phyloP scores from a whole-genome alignment of 2,888 invertebrate genomes.

The Matsumyia berberina region DNA sequence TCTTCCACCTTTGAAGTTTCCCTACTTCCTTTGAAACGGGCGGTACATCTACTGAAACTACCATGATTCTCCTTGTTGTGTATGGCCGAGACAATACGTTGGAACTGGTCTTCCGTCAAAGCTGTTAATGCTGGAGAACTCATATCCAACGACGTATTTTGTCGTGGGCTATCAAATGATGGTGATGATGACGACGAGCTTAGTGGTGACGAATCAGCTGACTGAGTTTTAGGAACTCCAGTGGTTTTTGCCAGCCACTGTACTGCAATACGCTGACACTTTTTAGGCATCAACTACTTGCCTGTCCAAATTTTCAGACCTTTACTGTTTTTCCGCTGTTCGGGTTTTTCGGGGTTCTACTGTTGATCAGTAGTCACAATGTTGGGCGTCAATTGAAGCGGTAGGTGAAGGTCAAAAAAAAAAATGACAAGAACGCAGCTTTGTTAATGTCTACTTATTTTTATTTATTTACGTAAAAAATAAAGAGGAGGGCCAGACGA shows the following conservation, averaged over 20 bases:
- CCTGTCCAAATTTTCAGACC: neutral
- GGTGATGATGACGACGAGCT: conserved; percentile 4
- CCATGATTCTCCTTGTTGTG: conserved; percentile 19
- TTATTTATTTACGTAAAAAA: too few species aligned
- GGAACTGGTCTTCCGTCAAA: conserved; percentile 32
- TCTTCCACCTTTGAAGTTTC: conserved; percentile 60
- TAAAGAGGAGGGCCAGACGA: too few species aligned
- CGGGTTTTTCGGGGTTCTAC: too few species aligned
- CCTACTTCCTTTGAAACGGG: conserved; percentile 37
- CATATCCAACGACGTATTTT: too few species aligned
- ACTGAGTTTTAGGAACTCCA: neutral
- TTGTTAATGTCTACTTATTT: too few species aligned
- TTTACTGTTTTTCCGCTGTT: too few species aligned
- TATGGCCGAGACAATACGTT: conserved; percentile 41
- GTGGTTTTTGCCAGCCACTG: too few species aligned
- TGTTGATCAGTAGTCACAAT: neutral
- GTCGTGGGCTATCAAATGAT: neutral
- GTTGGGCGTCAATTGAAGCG: neutral
- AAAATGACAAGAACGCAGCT: too few species aligned
- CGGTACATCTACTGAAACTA: conserved; percentile 55
- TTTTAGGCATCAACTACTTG: neutral
- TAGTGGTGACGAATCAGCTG: neutral
- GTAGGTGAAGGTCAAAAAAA: too few species aligned
- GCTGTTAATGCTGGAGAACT: neutral
- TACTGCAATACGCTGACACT: neutral